A percentile compares a stretch with the other conserved stretches of the same genome.
These are phyloP conservation scores for Orius laevigatus DNA, from an alignment of 1,140 invertebrate species.

Conservation along the genomic window DNA sequence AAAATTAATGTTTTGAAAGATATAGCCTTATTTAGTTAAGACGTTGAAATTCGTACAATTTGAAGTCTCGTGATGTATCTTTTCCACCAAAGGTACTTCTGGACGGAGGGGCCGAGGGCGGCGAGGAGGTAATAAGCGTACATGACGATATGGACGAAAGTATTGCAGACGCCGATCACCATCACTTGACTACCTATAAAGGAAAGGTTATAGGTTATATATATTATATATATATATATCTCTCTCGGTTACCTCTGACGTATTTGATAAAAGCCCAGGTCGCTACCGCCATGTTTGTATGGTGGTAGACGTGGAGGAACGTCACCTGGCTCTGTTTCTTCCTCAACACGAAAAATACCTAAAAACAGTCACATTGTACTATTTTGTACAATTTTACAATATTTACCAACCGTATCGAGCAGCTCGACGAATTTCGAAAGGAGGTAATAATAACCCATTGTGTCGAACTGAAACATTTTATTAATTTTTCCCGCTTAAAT, in stretches of 20 bases:
- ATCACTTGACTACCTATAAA: slow-evolving; percentile 32
- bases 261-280: slow-evolving; percentile 35
- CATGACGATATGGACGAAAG: slow-evolving; percentile 38
- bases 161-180: slow-evolving; percentile 25
- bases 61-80: slow-evolving; percentile 26
- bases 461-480: slow-evolving; percentile 43
- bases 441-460: slow-evolving; percentile 79
- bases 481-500: too few relatives aligned
- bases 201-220: slow-evolving; percentile 16
- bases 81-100: slow-evolving; percentile 27
- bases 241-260: slow-evolving; percentile 29
- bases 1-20: too few relatives aligned
- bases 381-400: background rate
- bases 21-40: too few relatives aligned
- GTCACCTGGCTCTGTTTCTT: slow-evolving; percentile 43
- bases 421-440: slow-evolving; percentile 81
- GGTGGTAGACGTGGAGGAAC: slow-evolving; percentile 46
- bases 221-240: background rate
- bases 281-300: slow-evolving; percentile 33
- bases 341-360: slow-evolving; percentile 44
- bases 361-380: too few relatives aligned
- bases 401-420: slow-evolving; percentile 51
- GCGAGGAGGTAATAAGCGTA: slow-evolving; percentile 26
- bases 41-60: too few relatives aligned
- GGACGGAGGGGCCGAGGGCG: slow-evolving; percentile 24